Conservation (phyloP, 2,113 vertebrate species). For the Sarotherodon lohbergeri region DNA sequence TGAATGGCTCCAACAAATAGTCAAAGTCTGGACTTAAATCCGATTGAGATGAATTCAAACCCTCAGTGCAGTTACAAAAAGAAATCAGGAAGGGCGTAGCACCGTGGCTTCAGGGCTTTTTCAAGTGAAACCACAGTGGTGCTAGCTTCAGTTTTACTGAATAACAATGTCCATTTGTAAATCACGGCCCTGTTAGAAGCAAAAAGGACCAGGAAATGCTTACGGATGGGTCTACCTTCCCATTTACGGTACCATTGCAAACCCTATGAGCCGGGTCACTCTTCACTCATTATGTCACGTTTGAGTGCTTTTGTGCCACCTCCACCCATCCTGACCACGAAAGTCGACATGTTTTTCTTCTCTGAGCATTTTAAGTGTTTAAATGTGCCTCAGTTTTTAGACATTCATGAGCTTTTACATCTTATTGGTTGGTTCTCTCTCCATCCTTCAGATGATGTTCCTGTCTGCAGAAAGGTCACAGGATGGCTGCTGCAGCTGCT, state of each 20-base stretch:
- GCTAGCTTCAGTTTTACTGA: neutral
- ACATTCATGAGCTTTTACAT: neutral
- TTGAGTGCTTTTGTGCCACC: neutral
- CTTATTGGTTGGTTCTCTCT: neutral
- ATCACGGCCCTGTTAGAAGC: neutral
- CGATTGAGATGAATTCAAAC: neutral
- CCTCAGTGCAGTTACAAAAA: neutral
- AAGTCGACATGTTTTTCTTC: neutral
- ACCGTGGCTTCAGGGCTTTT: neutral
- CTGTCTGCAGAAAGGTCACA: neutral
- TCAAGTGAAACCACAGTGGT: neutral
- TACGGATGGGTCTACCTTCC: neutral
- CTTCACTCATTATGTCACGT: neutral
- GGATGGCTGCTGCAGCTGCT: neutral
- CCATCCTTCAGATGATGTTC: neutral
- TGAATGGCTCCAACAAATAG: neutral
- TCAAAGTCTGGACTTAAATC: neutral
- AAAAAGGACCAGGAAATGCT: neutral
- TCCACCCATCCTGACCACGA: neutral
- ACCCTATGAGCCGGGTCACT: neutral
- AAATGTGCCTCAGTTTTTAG: neutral
- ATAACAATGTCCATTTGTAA: neutral
- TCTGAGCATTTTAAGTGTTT: neutral
- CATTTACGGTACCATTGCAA: accelerated
- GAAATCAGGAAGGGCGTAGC: neutral